Conservation (phyloP, 2,888 invertebrate species). For the Argyresthia goedartella region DNA sequence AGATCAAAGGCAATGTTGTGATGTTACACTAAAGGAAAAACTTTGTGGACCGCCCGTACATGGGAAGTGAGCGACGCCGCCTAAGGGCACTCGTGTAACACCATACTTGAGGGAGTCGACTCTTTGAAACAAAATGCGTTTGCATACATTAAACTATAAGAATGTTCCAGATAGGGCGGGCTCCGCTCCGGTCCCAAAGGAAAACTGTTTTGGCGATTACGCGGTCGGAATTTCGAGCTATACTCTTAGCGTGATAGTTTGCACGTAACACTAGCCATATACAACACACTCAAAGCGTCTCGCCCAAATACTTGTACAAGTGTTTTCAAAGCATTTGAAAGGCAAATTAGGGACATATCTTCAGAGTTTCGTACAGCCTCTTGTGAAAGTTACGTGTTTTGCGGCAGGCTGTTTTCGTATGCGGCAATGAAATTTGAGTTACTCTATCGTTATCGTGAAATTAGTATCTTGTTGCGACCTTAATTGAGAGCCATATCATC, state of each 20-base stretch:
- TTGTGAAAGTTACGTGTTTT: slow-evolving; percentile 1
- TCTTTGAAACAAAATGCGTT: slow-evolving; percentile 72
- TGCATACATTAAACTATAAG: slow-evolving; percentile 71
- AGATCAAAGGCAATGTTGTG: slow-evolving; percentile 67
- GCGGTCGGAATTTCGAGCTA: slow-evolving; percentile 54
- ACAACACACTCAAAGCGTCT: slow-evolving; percentile 54
- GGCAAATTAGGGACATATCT: slow-evolving; percentile 62
- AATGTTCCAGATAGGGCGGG: slow-evolving; percentile 65
- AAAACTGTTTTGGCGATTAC: slow-evolving; percentile 67
- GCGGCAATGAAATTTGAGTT: background rate
- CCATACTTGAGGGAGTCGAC: slow-evolving; percentile 57
- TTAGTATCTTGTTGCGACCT: background rate
- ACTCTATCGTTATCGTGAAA: background rate
- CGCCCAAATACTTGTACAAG: slow-evolving; percentile 45
- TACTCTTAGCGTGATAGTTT: slow-evolving; percentile 51
- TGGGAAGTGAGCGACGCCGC: slow-evolving; percentile 18
- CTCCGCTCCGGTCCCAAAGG: slow-evolving; percentile 46
- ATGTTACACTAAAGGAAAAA: slow-evolving; percentile 43
- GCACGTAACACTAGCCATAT: slow-evolving; percentile 59
- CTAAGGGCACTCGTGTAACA: slow-evolving; percentile 55
- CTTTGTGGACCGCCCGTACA: slow-evolving; percentile 24
- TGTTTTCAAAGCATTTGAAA: slow-evolving; percentile 64
- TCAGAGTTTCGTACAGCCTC: slow-evolving; percentile 5
- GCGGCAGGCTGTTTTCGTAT: background rate
- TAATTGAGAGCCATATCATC: background rate